phyloP scores from a whole-genome alignment of 2,797 vertebrate species.

The Lacerta bilineata region DNA sequence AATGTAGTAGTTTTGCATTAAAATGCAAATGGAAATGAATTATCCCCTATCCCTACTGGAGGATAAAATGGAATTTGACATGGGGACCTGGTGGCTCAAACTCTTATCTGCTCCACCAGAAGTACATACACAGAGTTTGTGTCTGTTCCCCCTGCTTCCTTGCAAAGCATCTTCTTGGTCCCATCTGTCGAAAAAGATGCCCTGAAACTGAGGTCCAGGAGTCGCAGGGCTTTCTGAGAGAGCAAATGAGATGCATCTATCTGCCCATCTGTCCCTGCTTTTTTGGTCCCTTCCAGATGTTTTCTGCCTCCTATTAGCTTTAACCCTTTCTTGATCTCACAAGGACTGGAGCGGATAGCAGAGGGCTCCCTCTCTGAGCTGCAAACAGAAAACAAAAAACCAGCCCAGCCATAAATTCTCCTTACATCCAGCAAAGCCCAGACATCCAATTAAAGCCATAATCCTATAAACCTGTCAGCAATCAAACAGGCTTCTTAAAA shows the following conservation, averaged over 20 bases:
- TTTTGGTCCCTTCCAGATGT: neutral
- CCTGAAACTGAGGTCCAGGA: neutral
- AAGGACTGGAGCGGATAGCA: slow-evolving; percentile 8
- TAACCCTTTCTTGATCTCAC: neutral
- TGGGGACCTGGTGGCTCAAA: neutral
- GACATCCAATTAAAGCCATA: slow-evolving; percentile 83
- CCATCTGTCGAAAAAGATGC: neutral
- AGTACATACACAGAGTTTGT: neutral
- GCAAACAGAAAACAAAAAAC: slow-evolving; percentile 24
- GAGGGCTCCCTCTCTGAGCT: slow-evolving; percentile 42
- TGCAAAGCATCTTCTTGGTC: neutral
- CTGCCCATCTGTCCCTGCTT: neutral
- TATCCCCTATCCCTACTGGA: too few relatives aligned
- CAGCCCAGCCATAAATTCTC: slow-evolving; percentile 77
- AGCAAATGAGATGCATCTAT: neutral
- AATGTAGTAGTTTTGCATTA: too few relatives aligned
- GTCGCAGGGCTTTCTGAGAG: neutral
- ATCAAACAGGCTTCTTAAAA: slow-evolving; percentile 76
- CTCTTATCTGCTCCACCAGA: neutral
- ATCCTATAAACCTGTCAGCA: slow-evolving; percentile 83
- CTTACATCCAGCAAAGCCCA: slow-evolving; percentile 78
- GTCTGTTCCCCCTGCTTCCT: neutral
- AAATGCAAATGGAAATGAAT: too few relatives aligned
- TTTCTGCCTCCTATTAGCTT: neutral
- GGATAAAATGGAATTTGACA: too few relatives aligned